Base-by-base conservation (phyloP, 53 echinoderm and acorn worm species). In the Actinopyga echinites region DNA sequence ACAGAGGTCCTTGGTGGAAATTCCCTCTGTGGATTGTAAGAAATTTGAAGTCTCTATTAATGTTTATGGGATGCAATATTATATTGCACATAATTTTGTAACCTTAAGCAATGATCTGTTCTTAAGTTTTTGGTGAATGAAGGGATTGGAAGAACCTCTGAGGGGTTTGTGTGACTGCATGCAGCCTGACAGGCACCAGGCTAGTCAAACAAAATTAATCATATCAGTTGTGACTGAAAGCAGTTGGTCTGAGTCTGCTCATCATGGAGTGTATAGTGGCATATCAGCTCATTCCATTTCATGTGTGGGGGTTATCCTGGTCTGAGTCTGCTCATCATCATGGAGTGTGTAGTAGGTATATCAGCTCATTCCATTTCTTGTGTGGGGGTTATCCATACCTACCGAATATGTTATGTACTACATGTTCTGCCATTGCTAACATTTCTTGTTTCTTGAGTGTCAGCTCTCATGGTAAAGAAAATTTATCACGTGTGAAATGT, bases 131-230 rank as follows among this genome's bases (percentile, higher is more conserved):
- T 49, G 49, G 49, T 49, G 49, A 56, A 30, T 55, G 17, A 77
- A 37, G 54, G 49, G 77, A 53, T 77, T 77, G 75, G 24, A n/a
- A 53, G 75, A 53, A 49, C 75, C 53, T 53, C 53, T 19, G 54
- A 75, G 75, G 53, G 75, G 75, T 44, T 75, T 49, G 75, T 75
- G 75, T 44, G 75, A 49, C 36, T 25, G 19, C 4, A 42, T 75
- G 44, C 75, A 75, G 75, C 49, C 75, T 75, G 45, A 49, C 49
- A 75, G 75, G 75, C 45, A 53, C 75, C 75, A 49, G 12, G 45
- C 49, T 53, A 75, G 75, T 75, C 75, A 75, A 75, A 75, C 75
- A 75, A 53, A 75, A 75, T 75, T 75, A 75, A 75, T 75, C 68
- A 68, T 34, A 40, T 68, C 38, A 38, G 75, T 29, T 28, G 23